Evolutionary conservation across 2,113 vertebrate genomes (phyloP).

Genomic region (Macquaria australasica): DNA sequence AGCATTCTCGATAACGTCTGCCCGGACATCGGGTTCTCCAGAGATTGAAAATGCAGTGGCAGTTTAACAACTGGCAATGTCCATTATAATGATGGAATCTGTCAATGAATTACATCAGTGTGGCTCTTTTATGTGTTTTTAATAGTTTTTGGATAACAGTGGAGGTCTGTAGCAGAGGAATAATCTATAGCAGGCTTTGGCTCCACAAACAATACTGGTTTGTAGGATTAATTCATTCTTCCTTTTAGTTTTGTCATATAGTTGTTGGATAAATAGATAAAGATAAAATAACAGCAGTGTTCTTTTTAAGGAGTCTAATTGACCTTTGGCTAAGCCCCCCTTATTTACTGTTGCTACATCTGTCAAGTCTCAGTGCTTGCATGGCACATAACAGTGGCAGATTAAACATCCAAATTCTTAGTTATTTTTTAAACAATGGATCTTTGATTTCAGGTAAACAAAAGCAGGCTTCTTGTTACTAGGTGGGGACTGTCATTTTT

Average conservation of each 20-base stretch:
- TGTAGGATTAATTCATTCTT: background rate
- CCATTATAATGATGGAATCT: slow-evolving; percentile 13
- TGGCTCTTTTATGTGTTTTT: background rate
- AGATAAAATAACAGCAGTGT: background rate
- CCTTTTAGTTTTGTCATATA: background rate
- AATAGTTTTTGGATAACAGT: slow-evolving; percentile 14
- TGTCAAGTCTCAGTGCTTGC: background rate
- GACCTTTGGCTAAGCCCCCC: too few species aligned
- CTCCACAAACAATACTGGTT: background rate
- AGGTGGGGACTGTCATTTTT: too few species aligned
- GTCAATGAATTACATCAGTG: background rate
- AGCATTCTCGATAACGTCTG: background rate
- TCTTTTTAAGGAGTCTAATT: background rate
- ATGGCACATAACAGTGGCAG: background rate
- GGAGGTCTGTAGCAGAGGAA: background rate
- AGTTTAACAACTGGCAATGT: slow-evolving; percentile 9
- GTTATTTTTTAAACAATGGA: background rate
- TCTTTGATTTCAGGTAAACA: background rate
- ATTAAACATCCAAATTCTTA: background rate
- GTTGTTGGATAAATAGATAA: background rate
- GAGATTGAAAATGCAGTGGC: background rate
- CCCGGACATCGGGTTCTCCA: background rate
- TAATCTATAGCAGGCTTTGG: background rate
- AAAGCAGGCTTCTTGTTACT: background rate
- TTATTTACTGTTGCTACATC: background rate